Evolutionary conservation across 1,140 invertebrate species (phyloP).

Genomic region (Sycobia sp.): DNA sequence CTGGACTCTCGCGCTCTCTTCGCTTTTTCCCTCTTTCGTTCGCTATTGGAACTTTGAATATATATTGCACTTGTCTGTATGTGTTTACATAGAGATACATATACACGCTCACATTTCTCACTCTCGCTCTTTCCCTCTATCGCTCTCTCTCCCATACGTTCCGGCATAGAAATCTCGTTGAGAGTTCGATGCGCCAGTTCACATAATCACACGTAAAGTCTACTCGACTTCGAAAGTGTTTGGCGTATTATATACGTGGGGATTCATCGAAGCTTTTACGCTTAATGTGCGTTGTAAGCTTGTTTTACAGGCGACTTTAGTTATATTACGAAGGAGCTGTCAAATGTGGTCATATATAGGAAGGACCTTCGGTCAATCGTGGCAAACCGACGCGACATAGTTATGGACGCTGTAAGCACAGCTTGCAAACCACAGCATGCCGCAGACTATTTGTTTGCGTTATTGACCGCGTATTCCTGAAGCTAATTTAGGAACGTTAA

Average conservation of each 20-base stretch:
- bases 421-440: too few relatives aligned
- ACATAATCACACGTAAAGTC: background rate
- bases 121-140: conserved; percentile 20
- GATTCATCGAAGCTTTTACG: conserved; percentile 33
- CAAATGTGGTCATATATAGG: conserved; percentile 24
- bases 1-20: conserved; percentile 18
- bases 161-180: background rate
- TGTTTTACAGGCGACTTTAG: background rate
- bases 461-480: too few relatives aligned
- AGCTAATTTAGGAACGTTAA: too few relatives aligned
- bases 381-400: background rate
- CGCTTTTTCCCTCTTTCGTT: conserved; percentile 16
- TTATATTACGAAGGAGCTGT: background rate
- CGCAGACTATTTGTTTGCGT: too few relatives aligned
- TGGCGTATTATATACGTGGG: too few relatives aligned
- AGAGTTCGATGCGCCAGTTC: background rate
- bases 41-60: background rate
- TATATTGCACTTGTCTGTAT: background rate
- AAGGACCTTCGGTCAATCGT: conserved; percentile 18
- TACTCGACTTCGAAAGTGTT: too few relatives aligned
- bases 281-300: conserved; percentile 37
- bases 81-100: background rate
- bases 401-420: too few relatives aligned
- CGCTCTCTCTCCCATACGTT: background rate
- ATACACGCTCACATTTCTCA: too few relatives aligned